Evolutionary conservation across 1,140 invertebrate genomes (phyloP).

Genomic region (Glossosoma conforme): DNA sequence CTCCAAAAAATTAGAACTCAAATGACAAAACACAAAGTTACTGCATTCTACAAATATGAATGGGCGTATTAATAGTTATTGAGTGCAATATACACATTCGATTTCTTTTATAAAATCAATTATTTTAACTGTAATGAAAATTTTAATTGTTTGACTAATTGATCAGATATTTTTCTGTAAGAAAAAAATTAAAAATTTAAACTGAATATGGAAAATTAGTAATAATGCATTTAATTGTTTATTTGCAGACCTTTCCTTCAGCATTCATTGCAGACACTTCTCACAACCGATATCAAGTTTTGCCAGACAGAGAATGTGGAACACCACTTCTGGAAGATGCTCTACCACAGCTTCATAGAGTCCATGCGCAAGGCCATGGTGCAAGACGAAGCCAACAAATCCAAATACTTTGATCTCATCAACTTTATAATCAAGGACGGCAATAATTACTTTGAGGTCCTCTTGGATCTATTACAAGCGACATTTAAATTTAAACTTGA

Average conservation of each 20-base stretch:
- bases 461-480: constrained; percentile 68
- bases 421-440: constrained; percentile 77
- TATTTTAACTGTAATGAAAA: too few species aligned
- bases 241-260: constrained; percentile 55
- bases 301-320: constrained; percentile 86
- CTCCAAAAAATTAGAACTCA: too few species aligned
- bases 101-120: too few species aligned
- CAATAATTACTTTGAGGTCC: constrained; percentile 69
- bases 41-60: too few species aligned
- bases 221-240: constrained; percentile 12
- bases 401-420: constrained; percentile 62
- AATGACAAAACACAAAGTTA: too few species aligned
- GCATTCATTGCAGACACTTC: constrained; percentile 65
- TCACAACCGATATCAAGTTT: constrained; percentile 80
- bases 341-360: constrained; percentile 90
- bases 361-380: constrained; percentile 64
- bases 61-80: too few species aligned
- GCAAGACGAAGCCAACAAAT: constrained; percentile 50
- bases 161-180: too few species aligned
- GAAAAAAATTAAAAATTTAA: too few species aligned
- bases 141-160: too few species aligned
- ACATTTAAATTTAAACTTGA: constrained; percentile 70
- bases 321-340: constrained; percentile 86
- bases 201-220: not conserved
- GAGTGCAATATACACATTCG: too few species aligned